These are phyloP conservation scores for Saturnia japonica DNA, from an alignment of 2,888 invertebrate species.

Conservation along the genomic window DNA sequence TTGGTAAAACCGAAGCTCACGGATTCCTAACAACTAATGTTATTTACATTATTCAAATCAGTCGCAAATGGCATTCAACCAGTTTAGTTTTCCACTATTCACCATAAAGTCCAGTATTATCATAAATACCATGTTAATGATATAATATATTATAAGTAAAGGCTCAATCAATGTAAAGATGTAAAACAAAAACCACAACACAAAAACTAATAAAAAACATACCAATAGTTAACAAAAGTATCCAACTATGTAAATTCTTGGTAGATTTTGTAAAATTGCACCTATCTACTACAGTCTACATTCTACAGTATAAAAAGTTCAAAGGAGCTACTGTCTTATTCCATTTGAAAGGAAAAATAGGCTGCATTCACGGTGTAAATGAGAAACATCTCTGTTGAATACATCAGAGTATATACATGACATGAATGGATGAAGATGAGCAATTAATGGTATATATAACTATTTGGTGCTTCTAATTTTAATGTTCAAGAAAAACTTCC, in stretches of 20 bases:
- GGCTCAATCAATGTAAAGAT: not conserved
- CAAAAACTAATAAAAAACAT: not conserved
- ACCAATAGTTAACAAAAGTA: not conserved
- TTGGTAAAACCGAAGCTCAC: not conserved
- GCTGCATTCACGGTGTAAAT: constrained; percentile 70
- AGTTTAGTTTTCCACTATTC: not conserved
- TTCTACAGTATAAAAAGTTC: constrained; percentile 47
- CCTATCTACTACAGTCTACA: not conserved
- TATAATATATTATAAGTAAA: not conserved
- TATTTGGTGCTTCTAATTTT: constrained; percentile 2
- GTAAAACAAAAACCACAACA: not conserved
- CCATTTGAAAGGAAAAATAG: constrained; percentile 63
- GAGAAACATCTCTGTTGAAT: constrained; percentile 45
- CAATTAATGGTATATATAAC: not conserved
- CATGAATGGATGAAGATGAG: not conserved
- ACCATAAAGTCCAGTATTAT: not conserved
- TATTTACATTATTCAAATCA: not conserved
- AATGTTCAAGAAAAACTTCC: constrained; percentile 4
- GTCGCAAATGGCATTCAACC: not conserved
- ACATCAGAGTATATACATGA: constrained; percentile 11
- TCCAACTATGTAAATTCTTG: not conserved
- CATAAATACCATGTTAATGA: not conserved
- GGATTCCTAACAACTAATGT: not conserved
- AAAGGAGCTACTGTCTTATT: constrained; percentile 58
- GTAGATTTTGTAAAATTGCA: not conserved